Conservation (phyloP, 2,113 vertebrate genomes). For the Amphilophus citrinellus region DNA sequence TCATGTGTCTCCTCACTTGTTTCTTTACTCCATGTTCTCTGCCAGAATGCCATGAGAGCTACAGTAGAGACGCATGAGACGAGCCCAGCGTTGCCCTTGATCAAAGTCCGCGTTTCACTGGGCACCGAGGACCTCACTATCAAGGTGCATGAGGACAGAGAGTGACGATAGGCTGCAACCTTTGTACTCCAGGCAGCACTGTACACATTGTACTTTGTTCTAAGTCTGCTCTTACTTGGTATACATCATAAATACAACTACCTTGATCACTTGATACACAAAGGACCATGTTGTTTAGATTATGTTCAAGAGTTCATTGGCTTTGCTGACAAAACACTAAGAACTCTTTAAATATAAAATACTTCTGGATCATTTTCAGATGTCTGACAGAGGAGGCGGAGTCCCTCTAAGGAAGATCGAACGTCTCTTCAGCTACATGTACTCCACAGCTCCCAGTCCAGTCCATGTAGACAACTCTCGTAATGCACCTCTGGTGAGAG, state of each 20-base stretch:
- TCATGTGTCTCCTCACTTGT: not conserved
- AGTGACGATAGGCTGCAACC: not conserved
- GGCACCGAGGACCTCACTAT: slow-evolving; percentile 95
- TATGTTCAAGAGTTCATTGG: not conserved
- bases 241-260: not conserved
- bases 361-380: slow-evolving; percentile 77
- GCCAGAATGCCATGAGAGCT: slow-evolving; percentile 97
- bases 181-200: not conserved
- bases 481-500: slow-evolving; percentile 92
- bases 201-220: not conserved
- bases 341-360: not conserved
- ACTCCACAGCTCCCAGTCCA: slow-evolving; percentile 94
- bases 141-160: slow-evolving; percentile 84
- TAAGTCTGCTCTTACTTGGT: not conserved
- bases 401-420: slow-evolving; percentile 95
- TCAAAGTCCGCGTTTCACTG: slow-evolving; percentile 92
- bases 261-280: not conserved
- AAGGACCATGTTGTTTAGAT: slow-evolving; percentile 10
- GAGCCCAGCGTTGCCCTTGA: slow-evolving; percentile 83
- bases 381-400: slow-evolving; percentile 94
- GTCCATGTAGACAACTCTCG: slow-evolving; percentile 83
- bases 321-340: slow-evolving; percentile 7
- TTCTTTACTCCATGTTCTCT: not conserved
- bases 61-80: slow-evolving; percentile 94
- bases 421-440: slow-evolving; percentile 95